Percentiles rank a stretch among this genome's conserved stretches.
phyloP scores from a whole-genome alignment of 1,140 invertebrate species.

The Papilio polytes region DNA sequence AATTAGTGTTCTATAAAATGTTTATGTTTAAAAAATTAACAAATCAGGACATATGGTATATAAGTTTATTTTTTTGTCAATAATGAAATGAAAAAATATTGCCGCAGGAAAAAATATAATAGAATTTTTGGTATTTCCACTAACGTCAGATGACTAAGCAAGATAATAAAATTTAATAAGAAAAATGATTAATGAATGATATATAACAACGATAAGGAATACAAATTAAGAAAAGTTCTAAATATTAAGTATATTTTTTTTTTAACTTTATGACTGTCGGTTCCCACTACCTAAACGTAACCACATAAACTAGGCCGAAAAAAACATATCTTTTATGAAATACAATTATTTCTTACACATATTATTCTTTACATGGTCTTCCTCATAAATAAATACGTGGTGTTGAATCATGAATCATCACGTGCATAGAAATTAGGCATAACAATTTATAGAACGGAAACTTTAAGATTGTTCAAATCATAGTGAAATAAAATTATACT shows the following conservation, averaged over 20 bases:
- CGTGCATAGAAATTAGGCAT: neutral
- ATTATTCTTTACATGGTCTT: too few species aligned
- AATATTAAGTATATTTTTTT: neutral
- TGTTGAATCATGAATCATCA: slow-evolving; percentile 6
- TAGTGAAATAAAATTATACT: slow-evolving; percentile 69
- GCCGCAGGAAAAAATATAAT: neutral
- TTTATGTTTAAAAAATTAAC: too few species aligned
- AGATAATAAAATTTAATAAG: neutral
- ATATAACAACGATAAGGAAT: neutral
- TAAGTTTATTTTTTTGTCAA: too few species aligned
- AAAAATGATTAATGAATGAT: slow-evolving; percentile 25
- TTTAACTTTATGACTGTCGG: too few species aligned
- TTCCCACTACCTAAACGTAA: neutral
- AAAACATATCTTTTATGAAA: too few species aligned
- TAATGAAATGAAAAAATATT: neutral
- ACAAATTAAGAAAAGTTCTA: neutral
- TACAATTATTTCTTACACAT: too few species aligned
- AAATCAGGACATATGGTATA: too few species aligned
- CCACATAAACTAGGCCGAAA: too few species aligned
- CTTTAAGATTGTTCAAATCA: slow-evolving; percentile 52
- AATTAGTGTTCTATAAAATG: too few species aligned
- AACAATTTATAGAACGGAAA: slow-evolving; percentile 21
- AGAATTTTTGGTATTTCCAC: neutral
- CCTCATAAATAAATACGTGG: neutral
- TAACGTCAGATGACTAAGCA: slow-evolving; percentile 6